phyloP scores from a whole-genome alignment of 2,888 invertebrate species.

The Idaea straminata region DNA sequence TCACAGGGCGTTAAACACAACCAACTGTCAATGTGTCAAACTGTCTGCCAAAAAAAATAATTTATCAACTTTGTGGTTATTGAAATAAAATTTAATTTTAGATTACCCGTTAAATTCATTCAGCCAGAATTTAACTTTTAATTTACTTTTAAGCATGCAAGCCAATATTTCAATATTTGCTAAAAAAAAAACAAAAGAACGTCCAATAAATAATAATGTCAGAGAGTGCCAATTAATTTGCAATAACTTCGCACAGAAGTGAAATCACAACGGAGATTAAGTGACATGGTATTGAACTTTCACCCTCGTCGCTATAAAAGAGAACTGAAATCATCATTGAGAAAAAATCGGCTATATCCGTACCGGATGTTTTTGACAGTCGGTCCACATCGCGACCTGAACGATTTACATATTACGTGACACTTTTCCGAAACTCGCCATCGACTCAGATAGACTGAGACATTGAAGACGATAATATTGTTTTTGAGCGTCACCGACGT shows the following conservation, averaged over 20 bases:
- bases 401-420: conserved; percentile 80
- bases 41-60: too few relatives aligned
- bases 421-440: conserved; percentile 71
- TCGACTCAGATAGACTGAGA: conserved; percentile 77
- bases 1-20: too few relatives aligned
- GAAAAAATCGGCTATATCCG: conserved; percentile 66
- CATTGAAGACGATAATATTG: conserved; percentile 68
- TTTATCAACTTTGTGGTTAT: too few relatives aligned
- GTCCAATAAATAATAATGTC: too few relatives aligned
- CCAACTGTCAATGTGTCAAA: too few relatives aligned
- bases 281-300: conserved; percentile 37
- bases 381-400: conserved; percentile 75
- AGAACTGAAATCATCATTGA: conserved; percentile 56
- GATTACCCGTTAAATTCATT: too few relatives aligned
- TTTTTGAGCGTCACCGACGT: conserved; percentile 60
- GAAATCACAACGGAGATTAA: conserved; percentile 39
- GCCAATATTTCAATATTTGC: too few relatives aligned
- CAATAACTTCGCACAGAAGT: conserved; percentile 17
- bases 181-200: too few relatives aligned
- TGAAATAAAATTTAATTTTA: too few relatives aligned
- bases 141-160: too few relatives aligned
- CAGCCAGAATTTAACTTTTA: too few relatives aligned
- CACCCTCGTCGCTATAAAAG: conserved; percentile 50
- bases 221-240: conserved; percentile 23
- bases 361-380: conserved; percentile 72